A percentile compares a stretch with the other conserved stretches of the same genome.
Conservation (phyloP, 1,140 invertebrate genomes). For the Eubasilissa regina region DNA sequence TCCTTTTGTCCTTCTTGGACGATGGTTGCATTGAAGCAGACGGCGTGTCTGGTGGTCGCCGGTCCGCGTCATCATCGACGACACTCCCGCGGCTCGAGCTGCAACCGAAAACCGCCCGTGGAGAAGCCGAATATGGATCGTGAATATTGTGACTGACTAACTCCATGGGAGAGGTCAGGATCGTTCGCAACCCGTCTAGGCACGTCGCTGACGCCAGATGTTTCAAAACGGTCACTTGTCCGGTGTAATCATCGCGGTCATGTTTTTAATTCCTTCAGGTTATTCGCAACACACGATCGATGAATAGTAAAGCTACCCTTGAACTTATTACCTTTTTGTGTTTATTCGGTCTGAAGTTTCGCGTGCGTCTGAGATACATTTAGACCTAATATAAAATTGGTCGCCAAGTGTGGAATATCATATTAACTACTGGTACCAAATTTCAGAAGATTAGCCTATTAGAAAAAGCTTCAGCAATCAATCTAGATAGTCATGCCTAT, state of each 20-base stretch:
- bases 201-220: conserved; percentile 18
- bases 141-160: conserved; percentile 32
- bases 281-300: neutral
- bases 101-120: neutral
- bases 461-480: too few relatives aligned
- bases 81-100: neutral
- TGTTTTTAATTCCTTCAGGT: neutral
- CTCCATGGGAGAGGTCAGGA: conserved; percentile 40
- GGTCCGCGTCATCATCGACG: neutral
- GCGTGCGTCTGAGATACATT: too few relatives aligned
- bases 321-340: neutral
- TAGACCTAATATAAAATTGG: too few relatives aligned
- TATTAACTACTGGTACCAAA: too few relatives aligned
- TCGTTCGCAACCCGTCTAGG: neutral
- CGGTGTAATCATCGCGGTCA: neutral
- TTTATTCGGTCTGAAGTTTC: too few relatives aligned
- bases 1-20: too few relatives aligned
- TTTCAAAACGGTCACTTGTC: neutral
- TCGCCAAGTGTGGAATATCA: too few relatives aligned
- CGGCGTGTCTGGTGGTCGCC: neutral
- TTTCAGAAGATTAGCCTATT: too few relatives aligned
- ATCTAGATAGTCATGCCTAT: too few relatives aligned
- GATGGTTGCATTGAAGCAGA: neutral
- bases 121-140: conserved; percentile 1
- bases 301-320: conserved; percentile 12